Evolutionary conservation across 2,797 vertebrate genomes (phyloP).

Genomic region (Merluccius polli): DNA sequence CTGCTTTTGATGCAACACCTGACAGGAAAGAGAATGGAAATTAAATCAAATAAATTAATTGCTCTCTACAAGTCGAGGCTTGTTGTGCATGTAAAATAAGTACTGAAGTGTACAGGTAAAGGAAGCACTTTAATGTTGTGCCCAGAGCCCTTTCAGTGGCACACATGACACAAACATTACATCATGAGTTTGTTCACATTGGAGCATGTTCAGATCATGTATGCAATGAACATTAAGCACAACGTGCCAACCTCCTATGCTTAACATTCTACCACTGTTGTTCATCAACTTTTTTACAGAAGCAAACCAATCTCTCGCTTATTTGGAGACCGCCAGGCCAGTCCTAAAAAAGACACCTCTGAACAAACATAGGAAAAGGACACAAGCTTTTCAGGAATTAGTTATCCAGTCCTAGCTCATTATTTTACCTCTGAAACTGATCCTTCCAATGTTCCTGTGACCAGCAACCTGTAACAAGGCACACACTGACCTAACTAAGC

Average conservation of each 20-base stretch:
- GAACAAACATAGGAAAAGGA: background rate
- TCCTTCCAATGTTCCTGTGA: background rate
- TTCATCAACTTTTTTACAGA: background rate
- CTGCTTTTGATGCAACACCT: constrained; percentile 88
- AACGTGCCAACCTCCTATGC: background rate
- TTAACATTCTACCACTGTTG: background rate
- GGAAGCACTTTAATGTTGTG: background rate
- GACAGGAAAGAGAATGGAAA: constrained; percentile 27
- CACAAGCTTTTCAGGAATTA: background rate
- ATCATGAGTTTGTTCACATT: background rate
- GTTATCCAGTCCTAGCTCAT: background rate
- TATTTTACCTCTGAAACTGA: constrained; percentile 12
- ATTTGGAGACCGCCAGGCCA: background rate
- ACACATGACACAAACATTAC: background rate
- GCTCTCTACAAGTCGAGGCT: background rate
- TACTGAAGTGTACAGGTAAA: background rate
- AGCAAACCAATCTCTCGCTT: background rate
- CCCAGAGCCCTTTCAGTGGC: background rate
- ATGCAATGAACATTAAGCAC: background rate
- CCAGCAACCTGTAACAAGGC: background rate
- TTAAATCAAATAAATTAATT: background rate
- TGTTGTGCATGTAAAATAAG: background rate
- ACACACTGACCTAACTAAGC: background rate
- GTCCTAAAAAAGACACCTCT: background rate
- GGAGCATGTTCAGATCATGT: too few species aligned